A percentile compares a stretch with the other conserved stretches of the same genome.
These are phyloP conservation scores for Papilio machaon DNA, from an alignment of 1,140 invertebrate genomes.

Conservation along the genomic window DNA sequence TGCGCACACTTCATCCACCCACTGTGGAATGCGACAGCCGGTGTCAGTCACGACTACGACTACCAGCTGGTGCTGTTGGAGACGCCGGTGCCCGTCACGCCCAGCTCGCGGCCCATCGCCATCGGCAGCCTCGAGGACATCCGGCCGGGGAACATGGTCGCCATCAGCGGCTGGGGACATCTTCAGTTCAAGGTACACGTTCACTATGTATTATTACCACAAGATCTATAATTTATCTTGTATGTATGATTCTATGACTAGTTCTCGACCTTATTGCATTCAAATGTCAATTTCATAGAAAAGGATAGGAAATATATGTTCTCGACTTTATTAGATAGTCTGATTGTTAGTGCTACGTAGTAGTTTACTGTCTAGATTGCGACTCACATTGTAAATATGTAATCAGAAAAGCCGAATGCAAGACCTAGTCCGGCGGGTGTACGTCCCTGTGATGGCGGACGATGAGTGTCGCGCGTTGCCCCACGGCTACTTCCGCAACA, in stretches of 20 bases:
- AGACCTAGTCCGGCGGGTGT: conserved; percentile 59
- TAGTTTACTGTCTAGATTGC: background rate
- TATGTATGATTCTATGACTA: too few species aligned
- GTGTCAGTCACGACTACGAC: conserved; percentile 64
- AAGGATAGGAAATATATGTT: background rate
- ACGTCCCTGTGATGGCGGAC: conserved; percentile 60
- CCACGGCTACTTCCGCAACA: conserved; percentile 53
- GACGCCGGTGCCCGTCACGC: conserved; percentile 56
- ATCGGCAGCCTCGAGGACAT: conserved; percentile 57
- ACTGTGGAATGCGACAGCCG: conserved; percentile 51
- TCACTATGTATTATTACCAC: too few species aligned
- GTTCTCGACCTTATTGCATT: too few species aligned
- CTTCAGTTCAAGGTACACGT: conserved; percentile 53
- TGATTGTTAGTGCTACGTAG: background rate
- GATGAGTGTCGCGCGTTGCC: conserved; percentile 53
- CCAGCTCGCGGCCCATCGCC: conserved; percentile 58
- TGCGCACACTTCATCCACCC: conserved; percentile 71
- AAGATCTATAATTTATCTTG: too few species aligned
- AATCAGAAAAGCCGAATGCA: conserved; percentile 61
- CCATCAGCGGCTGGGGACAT: conserved; percentile 72
- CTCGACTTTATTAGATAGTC: background rate
- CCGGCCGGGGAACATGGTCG: conserved; percentile 46
- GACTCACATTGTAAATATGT: background rate
- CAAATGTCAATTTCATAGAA: too few species aligned
- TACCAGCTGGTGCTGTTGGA: conserved; percentile 70